These are phyloP conservation scores for Melanerpes aurifrons DNA, from an alignment of 2,113 vertebrate genomes.

Conservation along the genomic window DNA sequence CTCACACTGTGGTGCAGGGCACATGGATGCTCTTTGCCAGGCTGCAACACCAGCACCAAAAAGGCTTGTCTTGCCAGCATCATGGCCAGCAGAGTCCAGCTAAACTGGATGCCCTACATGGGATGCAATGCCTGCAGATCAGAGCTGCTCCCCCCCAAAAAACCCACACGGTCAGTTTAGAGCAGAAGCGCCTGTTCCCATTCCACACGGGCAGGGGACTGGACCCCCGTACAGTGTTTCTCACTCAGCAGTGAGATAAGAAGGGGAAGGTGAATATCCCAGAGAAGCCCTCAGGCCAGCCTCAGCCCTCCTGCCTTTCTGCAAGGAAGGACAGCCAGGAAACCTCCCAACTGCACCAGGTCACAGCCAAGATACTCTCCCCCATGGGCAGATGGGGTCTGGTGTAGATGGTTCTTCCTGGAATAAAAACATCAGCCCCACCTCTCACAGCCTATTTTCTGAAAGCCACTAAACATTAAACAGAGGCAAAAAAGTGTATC, in stretches of 20 bases:
- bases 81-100: fast-evolving
- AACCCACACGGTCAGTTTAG: neutral
- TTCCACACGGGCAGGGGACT: fast-evolving
- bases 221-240: fast-evolving
- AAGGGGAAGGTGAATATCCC: fast-evolving
- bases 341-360: neutral
- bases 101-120: fast-evolving
- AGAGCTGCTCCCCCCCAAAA: neutral
- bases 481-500: conserved; percentile 23
- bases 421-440: conserved; percentile 32
- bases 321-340: neutral
- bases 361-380: neutral
- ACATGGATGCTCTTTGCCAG: neutral
- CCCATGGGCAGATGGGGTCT: neutral
- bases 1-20: fast-evolving
- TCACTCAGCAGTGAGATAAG: fast-evolving
- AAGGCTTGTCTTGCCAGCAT: neutral
- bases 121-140: neutral
- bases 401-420: neutral
- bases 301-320: neutral
- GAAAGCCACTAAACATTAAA: conserved; percentile 4
- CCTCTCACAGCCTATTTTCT: conserved; percentile 18
- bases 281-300: neutral
- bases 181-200: neutral
- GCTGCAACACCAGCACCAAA: neutral